A percentile compares a stretch with the other conserved stretches of the same genome.
phyloP scores from a whole-genome alignment of 2,888 invertebrate species.

The Blera fallax region DNA sequence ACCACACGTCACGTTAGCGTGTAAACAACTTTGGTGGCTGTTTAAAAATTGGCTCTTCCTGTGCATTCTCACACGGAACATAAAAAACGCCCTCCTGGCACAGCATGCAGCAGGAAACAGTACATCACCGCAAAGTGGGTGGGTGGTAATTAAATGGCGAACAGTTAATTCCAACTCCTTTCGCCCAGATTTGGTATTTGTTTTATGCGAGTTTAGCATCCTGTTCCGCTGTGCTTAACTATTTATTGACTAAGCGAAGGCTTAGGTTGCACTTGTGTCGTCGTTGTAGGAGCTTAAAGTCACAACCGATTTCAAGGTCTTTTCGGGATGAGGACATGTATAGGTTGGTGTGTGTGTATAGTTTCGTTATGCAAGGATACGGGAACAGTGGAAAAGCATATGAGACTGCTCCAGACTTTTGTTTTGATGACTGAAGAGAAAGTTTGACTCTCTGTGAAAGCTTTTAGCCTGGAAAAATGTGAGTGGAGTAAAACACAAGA shows the following conservation, averaged over 20 bases:
- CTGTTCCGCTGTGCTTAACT: constrained; percentile 18
- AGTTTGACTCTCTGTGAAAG: constrained; percentile 28
- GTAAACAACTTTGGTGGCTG: constrained; percentile 44
- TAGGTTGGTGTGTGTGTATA: neutral
- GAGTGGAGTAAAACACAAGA: no score
- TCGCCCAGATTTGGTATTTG: neutral
- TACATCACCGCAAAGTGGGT: constrained; percentile 11
- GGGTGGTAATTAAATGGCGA: constrained; percentile 30
- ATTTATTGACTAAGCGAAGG: constrained; percentile 23
- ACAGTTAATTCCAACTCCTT: constrained; percentile 2
- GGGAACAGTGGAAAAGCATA: constrained; percentile 41
- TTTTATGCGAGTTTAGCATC: constrained; percentile 12
- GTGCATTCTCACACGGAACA: neutral
- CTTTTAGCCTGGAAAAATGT: constrained; percentile 36
- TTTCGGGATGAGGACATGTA: constrained; percentile 9
- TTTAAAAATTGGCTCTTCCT: constrained; percentile 31
- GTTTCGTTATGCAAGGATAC: constrained; percentile 21
- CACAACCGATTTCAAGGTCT: constrained; percentile 62
- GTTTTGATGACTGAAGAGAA: constrained; percentile 51
- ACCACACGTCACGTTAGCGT: constrained; percentile 17
- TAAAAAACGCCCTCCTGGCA: neutral
- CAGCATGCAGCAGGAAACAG: constrained; percentile 4
- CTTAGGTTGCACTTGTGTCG: constrained; percentile 31
- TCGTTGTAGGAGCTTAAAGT: neutral
- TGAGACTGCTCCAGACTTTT: constrained; percentile 40